Base-by-base conservation (phyloP, 2,888 invertebrate species). In the Cosmia pyralina region DNA sequence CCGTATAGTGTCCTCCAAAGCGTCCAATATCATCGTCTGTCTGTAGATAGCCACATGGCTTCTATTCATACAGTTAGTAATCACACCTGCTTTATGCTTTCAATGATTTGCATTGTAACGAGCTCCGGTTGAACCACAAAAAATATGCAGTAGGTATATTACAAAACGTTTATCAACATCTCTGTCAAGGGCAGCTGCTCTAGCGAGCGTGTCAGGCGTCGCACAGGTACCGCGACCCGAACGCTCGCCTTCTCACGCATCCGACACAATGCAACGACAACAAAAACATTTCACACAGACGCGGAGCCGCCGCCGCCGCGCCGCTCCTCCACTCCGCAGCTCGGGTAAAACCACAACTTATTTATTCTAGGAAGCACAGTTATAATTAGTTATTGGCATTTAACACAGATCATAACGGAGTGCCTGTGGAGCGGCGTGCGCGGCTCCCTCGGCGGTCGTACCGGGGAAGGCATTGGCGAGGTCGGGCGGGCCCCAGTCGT, bases 401-500 rank as follows among this genome's bases (percentile, higher is more conserved):
- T 90, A 85, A 83, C 86, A 82, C 83, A 89, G 88, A 87, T 87
- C 81, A 87, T 85, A 81, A 79, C 76, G 72, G 76, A 64, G 64
- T 85, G 68, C 11, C 53, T 11, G 52, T 34, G 68, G 67, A 41
- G 55, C 57, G 69, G 53, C 28, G 69, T 48, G 59, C 38, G 46
- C 44, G 41, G 64, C 64, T 48, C 38, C 50, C 68, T 59, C 28
- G 44, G 63, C 53, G 48, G 55, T 59, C 93, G 90, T 97, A 98
- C 98, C 98, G 97, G 98, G 97, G 94, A 97, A 97, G 46, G 97
- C 97, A 92, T 97, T 97, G 92, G 97, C 97, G 93, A 98, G 97
- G 83, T 97, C 97, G 91, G 97, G 97, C 90, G 97, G 96, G 82
- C 97, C 97, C 98, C 98, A 98, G 92, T 97, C 98, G 92, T 97